These are phyloP conservation scores for Bombyx mandarina DNA, from an alignment of 1,140 invertebrate species.

Conservation along the genomic window DNA sequence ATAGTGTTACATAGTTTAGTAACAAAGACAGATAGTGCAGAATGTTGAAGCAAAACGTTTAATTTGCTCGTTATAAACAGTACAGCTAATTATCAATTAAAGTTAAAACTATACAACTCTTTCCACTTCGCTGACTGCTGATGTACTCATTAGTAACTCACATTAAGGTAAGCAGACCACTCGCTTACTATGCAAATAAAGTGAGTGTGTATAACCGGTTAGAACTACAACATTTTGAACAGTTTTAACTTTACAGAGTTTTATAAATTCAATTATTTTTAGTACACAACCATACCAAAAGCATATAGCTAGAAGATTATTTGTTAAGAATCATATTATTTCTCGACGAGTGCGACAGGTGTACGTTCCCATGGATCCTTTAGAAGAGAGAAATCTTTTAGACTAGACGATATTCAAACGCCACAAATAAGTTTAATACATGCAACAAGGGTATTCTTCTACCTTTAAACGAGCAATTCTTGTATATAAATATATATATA, in stretches of 20 bases:
- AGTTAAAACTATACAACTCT: conserved; percentile 17
- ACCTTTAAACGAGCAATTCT: not conserved
- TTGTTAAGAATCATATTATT: too few species aligned
- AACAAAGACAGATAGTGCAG: too few species aligned
- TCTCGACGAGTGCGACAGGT: conserved; percentile 25
- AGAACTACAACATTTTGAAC: conserved; percentile 21
- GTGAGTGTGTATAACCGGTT: conserved; percentile 22
- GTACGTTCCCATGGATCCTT: conserved; percentile 33
- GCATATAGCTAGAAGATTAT: too few species aligned
- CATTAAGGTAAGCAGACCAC: conserved; percentile 32
- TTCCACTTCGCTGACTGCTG: conserved; percentile 22
- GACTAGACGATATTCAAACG: conserved; percentile 25
- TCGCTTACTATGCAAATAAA: conserved; percentile 42
- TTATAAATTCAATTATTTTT: too few species aligned
- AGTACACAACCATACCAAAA: too few species aligned
- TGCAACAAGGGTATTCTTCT: conserved; percentile 27
- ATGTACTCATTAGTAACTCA: conserved; percentile 28
- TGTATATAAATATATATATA: too few species aligned
- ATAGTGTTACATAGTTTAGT: too few species aligned
- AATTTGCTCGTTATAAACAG: too few species aligned
- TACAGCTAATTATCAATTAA: too few species aligned
- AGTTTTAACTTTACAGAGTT: conserved; percentile 10
- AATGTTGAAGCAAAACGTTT: too few species aligned
- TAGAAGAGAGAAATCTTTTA: conserved; percentile 31
- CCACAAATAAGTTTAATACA: conserved; percentile 30